These are phyloP conservation scores for Tachystola acroxantha DNA, from an alignment of 2,888 invertebrate species.

Conservation along the genomic window DNA sequence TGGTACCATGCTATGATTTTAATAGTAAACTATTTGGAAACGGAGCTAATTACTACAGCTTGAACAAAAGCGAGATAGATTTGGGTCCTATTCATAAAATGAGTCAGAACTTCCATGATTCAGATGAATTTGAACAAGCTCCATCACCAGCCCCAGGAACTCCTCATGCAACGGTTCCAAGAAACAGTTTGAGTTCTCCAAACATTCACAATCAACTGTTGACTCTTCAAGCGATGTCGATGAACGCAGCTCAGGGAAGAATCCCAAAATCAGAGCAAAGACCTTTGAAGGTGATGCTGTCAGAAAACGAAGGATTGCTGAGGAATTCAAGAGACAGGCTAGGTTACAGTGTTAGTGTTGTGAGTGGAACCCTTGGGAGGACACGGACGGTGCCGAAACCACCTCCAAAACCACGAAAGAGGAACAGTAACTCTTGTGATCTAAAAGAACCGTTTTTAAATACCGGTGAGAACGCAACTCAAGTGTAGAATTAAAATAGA, in stretches of 20 bases:
- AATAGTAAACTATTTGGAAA: slow-evolving; percentile 91
- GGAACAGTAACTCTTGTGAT: slow-evolving; percentile 77
- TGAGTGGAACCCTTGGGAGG: slow-evolving; percentile 51
- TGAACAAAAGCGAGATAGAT: slow-evolving; percentile 84
- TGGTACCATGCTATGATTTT: slow-evolving; percentile 84
- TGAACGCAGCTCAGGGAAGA: slow-evolving; percentile 26
- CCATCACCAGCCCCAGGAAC: slow-evolving; percentile 74
- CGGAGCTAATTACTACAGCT: slow-evolving; percentile 85
- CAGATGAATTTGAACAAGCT: slow-evolving; percentile 67
- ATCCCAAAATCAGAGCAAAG: slow-evolving; percentile 46
- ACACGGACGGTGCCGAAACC: slow-evolving; percentile 84
- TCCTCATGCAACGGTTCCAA: slow-evolving; percentile 61
- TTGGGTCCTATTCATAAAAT: slow-evolving; percentile 74
- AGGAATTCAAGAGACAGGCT: slow-evolving; percentile 37
- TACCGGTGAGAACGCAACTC: slow-evolving; percentile 90
- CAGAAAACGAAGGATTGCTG: slow-evolving; percentile 51
- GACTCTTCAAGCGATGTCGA: slow-evolving; percentile 57
- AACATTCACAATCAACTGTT: slow-evolving; percentile 72
- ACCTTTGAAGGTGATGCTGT: slow-evolving; percentile 52
- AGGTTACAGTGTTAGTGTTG: slow-evolving; percentile 52
- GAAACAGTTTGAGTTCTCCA: slow-evolving; percentile 73
- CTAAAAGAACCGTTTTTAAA: slow-evolving; percentile 87
- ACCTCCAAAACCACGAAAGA: slow-evolving; percentile 88
- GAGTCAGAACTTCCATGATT: slow-evolving; percentile 65
- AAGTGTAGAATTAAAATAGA: slow-evolving; percentile 80